Conservation (phyloP, 2,797 vertebrate genomes). For the Hypotaenidia okinawae region DNA sequence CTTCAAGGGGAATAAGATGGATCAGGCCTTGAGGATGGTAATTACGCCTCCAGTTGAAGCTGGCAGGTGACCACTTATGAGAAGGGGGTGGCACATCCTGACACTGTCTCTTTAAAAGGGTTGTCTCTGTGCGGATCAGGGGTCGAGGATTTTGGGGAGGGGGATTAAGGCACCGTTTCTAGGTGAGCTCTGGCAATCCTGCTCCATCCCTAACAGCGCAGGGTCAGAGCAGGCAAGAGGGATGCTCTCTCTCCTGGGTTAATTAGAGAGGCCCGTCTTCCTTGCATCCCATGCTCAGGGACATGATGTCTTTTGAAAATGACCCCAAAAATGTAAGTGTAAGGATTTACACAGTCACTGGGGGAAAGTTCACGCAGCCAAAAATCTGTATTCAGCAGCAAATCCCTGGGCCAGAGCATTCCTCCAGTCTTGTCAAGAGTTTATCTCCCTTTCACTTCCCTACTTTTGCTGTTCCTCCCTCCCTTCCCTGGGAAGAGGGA, state of each 20-base stretch:
- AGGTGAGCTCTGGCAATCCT: slow-evolving; percentile 42
- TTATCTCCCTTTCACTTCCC: background rate
- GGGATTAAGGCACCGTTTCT: slow-evolving; percentile 55
- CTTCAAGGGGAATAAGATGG: slow-evolving; percentile 69
- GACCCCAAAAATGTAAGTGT: background rate
- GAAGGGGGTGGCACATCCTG: slow-evolving; percentile 36
- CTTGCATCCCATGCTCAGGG: slow-evolving; percentile 29
- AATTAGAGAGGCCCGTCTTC: slow-evolving; percentile 63
- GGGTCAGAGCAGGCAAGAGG: slow-evolving; percentile 29
- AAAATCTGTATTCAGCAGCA: background rate
- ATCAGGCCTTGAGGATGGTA: slow-evolving; percentile 53
- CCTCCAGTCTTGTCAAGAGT: background rate
- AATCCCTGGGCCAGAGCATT: background rate
- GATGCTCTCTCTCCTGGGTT: slow-evolving; percentile 67
- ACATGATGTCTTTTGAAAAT: background rate
- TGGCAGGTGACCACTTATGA: slow-evolving; percentile 35
- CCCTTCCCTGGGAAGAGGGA: background rate
- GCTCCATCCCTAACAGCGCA: slow-evolving; percentile 39
- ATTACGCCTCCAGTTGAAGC: slow-evolving; percentile 11
- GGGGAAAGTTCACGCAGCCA: background rate
- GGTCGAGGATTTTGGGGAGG: slow-evolving; percentile 52
- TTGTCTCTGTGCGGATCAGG: background rate
- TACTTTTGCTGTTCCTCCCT: too few species aligned
- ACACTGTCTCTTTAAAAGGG: slow-evolving; percentile 41
- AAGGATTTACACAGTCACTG: slow-evolving; percentile 6